phyloP scores from a whole-genome alignment of 2,888 invertebrate genomes.

The Caenorhabditis sp. region DNA sequence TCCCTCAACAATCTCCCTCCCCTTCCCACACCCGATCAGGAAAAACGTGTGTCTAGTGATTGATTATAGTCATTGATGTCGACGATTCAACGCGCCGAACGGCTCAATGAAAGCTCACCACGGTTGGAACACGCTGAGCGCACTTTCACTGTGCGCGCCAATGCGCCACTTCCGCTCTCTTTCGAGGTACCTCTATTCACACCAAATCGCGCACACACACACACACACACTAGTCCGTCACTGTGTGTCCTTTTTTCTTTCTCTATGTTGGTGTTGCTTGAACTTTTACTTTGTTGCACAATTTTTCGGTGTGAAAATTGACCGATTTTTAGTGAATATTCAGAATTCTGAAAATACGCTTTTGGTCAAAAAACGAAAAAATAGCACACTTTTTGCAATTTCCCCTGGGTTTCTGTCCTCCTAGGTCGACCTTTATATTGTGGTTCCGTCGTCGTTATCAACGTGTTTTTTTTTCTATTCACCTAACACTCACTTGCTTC shows the following conservation, averaged over 20 bases:
- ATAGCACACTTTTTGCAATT: too few species aligned
- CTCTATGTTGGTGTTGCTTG: neutral
- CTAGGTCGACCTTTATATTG: conserved; percentile 1
- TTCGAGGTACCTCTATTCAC: conserved; percentile 42
- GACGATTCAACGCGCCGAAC: conserved; percentile 51
- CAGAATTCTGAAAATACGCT: too few species aligned
- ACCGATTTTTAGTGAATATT: too few species aligned
- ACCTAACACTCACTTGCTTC: neutral
- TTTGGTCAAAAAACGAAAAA: too few species aligned
- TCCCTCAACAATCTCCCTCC: neutral
- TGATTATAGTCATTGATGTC: conserved; percentile 50
- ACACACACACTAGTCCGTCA: too few species aligned
- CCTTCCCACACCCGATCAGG: neutral
- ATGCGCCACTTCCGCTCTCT: conserved; percentile 53
- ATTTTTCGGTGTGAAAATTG: too few species aligned
- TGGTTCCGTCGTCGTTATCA: neutral
- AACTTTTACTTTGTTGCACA: neutral
- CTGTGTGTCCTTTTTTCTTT: conserved; percentile 6
- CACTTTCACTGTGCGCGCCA: conserved; percentile 55
- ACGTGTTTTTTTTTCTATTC: neutral
- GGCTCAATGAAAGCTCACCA: conserved; percentile 48
- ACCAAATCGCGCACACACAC: too few species aligned
- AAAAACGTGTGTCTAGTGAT: neutral
- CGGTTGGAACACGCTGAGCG: conserved; percentile 55
- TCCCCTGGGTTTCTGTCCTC: neutral